Percentiles rank a stretch among this genome's conserved stretches.
Conservation (phyloP, 2,797 vertebrate species). For the Netta rufina region DNA sequence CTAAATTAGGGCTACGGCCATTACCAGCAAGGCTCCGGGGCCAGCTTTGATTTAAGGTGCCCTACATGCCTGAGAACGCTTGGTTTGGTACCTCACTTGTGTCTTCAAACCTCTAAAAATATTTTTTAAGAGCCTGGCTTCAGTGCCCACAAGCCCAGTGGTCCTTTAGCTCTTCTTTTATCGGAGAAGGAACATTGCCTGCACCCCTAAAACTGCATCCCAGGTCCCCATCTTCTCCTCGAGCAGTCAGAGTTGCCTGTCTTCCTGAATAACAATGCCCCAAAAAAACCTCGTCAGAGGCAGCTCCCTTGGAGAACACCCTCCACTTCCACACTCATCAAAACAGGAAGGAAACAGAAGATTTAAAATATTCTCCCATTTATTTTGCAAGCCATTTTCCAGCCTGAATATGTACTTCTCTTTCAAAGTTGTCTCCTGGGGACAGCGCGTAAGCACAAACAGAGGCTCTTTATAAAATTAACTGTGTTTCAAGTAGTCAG, state of each 20-base stretch:
- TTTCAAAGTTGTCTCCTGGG: background rate
- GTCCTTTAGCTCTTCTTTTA: background rate
- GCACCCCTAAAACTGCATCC: background rate
- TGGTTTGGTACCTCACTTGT: background rate
- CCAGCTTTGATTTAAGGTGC: background rate
- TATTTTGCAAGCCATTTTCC: background rate
- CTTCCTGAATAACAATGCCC: background rate
- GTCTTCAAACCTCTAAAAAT: background rate
- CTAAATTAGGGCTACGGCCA: background rate
- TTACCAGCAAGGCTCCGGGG: rapidly evolving
- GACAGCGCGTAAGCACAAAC: background rate
- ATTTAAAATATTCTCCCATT: background rate
- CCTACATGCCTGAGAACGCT: background rate
- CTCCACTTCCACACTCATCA: background rate
- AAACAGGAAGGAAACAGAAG: background rate
- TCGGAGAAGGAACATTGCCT: background rate
- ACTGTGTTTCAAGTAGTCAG: background rate
- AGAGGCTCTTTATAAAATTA: background rate
- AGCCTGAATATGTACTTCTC: background rate
- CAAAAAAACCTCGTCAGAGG: background rate
- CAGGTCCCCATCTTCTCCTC: background rate
- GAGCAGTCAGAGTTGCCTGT: background rate
- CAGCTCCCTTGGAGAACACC: background rate
- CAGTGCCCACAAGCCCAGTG: background rate
- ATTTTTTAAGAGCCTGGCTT: background rate